Evolutionary conservation across 1,140 invertebrate species (phyloP), one percentile per base, ranked within the genome.

Genomic region (Ladona fulva): DNA sequence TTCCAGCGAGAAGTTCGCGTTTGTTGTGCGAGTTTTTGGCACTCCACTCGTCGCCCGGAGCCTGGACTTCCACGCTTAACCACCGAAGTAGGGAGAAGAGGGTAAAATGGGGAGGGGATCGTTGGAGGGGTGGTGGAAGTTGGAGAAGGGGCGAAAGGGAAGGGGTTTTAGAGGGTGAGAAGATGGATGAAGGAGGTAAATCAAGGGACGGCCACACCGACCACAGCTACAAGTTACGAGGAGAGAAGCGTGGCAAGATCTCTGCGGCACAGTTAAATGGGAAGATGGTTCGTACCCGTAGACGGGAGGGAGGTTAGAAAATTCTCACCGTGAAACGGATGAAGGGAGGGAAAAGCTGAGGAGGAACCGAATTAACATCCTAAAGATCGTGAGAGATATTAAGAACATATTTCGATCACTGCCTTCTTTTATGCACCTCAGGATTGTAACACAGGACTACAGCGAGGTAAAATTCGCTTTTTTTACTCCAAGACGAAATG

Each of bases 141-240:
- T 11, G 44, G 44, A 52, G 44, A 52, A 19, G 44, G 44, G 44
- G 44, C 19, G 44, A 52, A 19, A 19, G 44, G 44, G 44, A 52
- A 52, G 44, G 19, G 19, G 44, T 11, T 19, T 10, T 10, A 19
- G 10, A 19, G 44, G 44, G 52, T 19, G 52, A 22, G 52, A 66
- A 66, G 52, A 66, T 66, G 52, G 52, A 66, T 66, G 52, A 66
- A 66, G 52, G 52, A 66, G 52, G 52, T 66, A 66, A 66, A 66
- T 66, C 52, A 66, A 66, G 52, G 52, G 52, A 66, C 52, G 52
- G 52, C 52, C 52, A 22, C 52, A 66, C 52, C 52, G 52, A 66
- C 52, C 52, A 22, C 52, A 66, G 52, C 52, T 66, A 66, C 52
- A 66, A 66, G 52, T 66, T 66, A 66, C 52, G 52, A 66, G 44